Percentiles rank a stretch among this genome's conserved stretches.
These are phyloP conservation scores for Bemisia tabaci DNA, from an alignment of 1,140 invertebrate genomes.

Conservation along the genomic window DNA sequence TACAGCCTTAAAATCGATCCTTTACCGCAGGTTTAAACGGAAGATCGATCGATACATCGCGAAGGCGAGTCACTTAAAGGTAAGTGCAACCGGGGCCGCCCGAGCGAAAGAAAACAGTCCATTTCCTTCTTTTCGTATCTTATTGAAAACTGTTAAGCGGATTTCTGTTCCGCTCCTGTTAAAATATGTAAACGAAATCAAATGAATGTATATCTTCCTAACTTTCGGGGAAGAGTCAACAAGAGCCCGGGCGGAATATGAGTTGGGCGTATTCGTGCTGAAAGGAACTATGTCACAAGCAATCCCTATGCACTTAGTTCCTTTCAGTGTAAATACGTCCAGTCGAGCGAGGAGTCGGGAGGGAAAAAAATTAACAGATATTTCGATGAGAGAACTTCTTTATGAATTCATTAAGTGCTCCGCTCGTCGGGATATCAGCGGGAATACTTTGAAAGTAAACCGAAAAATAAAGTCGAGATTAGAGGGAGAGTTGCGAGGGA, in stretches of 20 bases:
- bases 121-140: neutral
- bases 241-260: neutral
- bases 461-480: neutral
- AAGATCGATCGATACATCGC: no score
- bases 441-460: neutral
- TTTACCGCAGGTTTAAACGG: no score
- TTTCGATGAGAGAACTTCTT: neutral
- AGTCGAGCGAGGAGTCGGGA: neutral
- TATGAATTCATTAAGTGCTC: neutral
- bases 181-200: neutral
- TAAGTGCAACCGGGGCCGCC: neutral
- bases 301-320: no score
- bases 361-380: neutral
- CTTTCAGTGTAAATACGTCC: no score
- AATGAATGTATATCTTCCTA: neutral
- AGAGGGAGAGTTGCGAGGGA: neutral
- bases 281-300: no score
- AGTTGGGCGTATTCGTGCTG: no score
- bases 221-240: neutral
- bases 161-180: neutral
- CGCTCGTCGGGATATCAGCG: neutral
- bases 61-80: no score
- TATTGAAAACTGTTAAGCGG: neutral
- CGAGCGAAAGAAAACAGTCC: neutral
- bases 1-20: no score